Conservation (phyloP, 2,888 invertebrate species). For the Neoitamus cyanurus region DNA sequence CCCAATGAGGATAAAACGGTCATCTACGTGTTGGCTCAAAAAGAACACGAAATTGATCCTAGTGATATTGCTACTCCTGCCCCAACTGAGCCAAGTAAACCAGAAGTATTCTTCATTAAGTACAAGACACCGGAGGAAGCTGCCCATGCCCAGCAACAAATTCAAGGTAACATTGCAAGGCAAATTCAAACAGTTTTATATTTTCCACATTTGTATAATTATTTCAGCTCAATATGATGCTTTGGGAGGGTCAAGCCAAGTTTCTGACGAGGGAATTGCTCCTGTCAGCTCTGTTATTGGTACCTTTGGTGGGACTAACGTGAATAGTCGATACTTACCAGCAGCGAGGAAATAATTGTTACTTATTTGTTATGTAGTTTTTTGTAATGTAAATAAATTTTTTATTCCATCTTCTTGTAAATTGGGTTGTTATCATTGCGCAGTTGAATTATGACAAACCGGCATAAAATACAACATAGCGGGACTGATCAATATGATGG, state of each 20-base stretch:
- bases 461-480: background rate
- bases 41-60: constrained; percentile 48
- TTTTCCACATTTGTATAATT: background rate
- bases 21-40: constrained; percentile 52
- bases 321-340: constrained; percentile 29
- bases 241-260: constrained; percentile 49
- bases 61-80: constrained; percentile 49
- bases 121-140: constrained; percentile 53
- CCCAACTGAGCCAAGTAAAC: constrained; percentile 51
- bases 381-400: constrained; percentile 8
- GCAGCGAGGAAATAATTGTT: constrained; percentile 21
- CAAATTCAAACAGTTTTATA: background rate
- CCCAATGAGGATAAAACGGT: constrained; percentile 53
- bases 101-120: constrained; percentile 52
- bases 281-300: constrained; percentile 51
- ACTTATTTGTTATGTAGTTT: constrained; percentile 3
- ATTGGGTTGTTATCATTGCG: background rate
- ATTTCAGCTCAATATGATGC: constrained; percentile 50
- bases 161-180: constrained; percentile 43
- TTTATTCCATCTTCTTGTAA: background rate
- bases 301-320: constrained; percentile 24
- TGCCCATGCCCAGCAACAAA: constrained; percentile 50
- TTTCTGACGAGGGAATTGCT: constrained; percentile 47
- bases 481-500: background rate
- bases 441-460: background rate